Evolutionary conservation across 1,140 invertebrate species (phyloP).

Genomic region (Papilio dardanus): DNA sequence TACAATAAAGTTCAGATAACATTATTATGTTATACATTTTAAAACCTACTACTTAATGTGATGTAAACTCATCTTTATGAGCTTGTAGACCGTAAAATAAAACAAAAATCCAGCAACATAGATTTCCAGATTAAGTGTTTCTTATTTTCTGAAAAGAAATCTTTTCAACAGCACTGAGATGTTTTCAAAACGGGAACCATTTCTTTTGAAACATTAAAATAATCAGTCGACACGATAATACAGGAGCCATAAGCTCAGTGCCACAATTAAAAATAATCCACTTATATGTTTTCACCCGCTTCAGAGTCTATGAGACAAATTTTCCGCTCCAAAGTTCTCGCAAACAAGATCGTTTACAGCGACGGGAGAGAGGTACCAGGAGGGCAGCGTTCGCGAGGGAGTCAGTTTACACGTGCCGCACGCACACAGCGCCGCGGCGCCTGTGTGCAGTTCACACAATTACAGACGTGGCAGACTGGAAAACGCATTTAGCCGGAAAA

Average conservation of each 20-base stretch:
- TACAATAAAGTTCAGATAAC: neutral
- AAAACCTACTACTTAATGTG: neutral
- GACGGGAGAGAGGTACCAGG: conserved; percentile 70
- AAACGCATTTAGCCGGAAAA: conserved; percentile 78
- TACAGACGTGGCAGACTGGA: conserved; percentile 72
- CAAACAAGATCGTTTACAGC: conserved; percentile 80
- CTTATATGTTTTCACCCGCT: conserved; percentile 46
- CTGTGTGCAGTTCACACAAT: conserved; percentile 55
- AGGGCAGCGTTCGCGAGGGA: conserved; percentile 56
- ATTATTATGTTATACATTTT: neutral
- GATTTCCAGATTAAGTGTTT: neutral
- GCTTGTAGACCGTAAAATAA: neutral
- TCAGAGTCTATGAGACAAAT: conserved; percentile 49
- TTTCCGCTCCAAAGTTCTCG: conserved; percentile 70
- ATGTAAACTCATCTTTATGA: neutral
- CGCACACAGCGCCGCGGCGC: conserved; percentile 55
- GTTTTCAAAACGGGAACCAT: conserved; percentile 4
- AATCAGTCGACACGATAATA: conserved; percentile 11
- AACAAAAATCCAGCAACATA: neutral
- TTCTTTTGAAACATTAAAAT: conserved; percentile 1
- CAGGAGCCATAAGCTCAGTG: conserved; percentile 33
- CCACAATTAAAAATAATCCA: conserved; percentile 45
- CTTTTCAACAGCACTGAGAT: neutral
- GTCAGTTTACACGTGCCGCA: conserved; percentile 73
- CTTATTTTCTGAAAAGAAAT: neutral